Conservation (phyloP, 1,140 invertebrate species). For the Thrips palmi region DNA sequence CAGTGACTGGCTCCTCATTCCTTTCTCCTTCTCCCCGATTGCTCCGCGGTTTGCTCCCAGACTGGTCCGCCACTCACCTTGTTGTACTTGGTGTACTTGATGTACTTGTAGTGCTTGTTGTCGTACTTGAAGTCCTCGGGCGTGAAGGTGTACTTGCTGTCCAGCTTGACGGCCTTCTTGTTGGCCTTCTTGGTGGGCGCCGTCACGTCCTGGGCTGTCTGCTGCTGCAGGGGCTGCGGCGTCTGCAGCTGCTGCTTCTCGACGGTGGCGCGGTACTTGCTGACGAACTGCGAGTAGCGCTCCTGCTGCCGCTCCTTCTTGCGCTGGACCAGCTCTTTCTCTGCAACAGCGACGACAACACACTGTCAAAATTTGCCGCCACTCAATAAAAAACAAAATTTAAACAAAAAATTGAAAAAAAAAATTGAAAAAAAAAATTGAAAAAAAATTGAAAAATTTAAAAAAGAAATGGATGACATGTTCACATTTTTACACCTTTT, state of each 20-base stretch:
- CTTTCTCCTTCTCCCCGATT: constrained; percentile 7
- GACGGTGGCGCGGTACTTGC: constrained; percentile 41
- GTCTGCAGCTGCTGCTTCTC: constrained; percentile 17
- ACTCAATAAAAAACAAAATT: too few relatives aligned
- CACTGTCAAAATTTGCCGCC: too few relatives aligned
- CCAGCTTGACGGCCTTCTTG: background rate
- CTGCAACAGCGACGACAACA: constrained; percentile 26
- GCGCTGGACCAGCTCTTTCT: constrained; percentile 30
- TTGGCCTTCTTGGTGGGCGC: background rate
- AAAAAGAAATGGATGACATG: background rate
- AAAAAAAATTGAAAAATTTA: background rate
- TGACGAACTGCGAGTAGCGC: constrained; percentile 37
- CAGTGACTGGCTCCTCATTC: too few relatives aligned
- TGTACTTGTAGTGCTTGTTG: constrained; percentile 63
- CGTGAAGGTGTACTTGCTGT: constrained; percentile 37
- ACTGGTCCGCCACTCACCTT: constrained; percentile 29
- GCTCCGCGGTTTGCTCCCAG: background rate
- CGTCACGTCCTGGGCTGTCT: constrained; percentile 9
- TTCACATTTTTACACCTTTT: too few relatives aligned
- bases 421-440: background rate
- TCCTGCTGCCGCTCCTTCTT: constrained; percentile 41
- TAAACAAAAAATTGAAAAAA: background rate
- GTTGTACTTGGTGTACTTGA: constrained; percentile 52
- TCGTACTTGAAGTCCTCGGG: constrained; percentile 61
- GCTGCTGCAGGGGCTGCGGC: constrained; percentile 14